phyloP scores from a whole-genome alignment of 2,797 vertebrate genomes.

The Typhlichthys subterraneus region DNA sequence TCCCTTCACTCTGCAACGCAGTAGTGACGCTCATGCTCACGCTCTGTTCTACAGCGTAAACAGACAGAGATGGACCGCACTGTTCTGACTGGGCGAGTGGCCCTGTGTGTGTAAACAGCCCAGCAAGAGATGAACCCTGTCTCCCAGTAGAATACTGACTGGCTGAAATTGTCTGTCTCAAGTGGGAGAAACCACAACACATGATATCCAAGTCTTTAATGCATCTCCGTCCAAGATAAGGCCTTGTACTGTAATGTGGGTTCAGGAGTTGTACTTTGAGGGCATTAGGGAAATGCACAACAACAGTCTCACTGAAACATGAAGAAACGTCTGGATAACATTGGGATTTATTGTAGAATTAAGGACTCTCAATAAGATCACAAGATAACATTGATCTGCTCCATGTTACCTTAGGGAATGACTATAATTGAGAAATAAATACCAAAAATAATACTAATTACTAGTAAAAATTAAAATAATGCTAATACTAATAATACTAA shows the following conservation, averaged over 20 bases:
- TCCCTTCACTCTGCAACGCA: constrained; percentile 36
- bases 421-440: too few species aligned
- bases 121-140: constrained; percentile 65
- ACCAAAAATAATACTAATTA: too few species aligned
- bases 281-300: constrained; percentile 11
- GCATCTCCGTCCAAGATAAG: constrained; percentile 56
- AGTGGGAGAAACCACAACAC: constrained; percentile 32
- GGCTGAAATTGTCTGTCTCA: constrained; percentile 35
- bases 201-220: constrained; percentile 58
- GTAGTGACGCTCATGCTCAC: constrained; percentile 57
- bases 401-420: too few species aligned
- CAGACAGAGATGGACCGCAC: constrained; percentile 61
- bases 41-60: constrained; percentile 57
- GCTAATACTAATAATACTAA: too few species aligned
- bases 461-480: too few species aligned
- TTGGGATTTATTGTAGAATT: constrained; percentile 10
- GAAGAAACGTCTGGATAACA: constrained; percentile 51
- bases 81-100: constrained; percentile 49
- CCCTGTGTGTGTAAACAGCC: constrained; percentile 74
- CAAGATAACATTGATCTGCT: too few species aligned
- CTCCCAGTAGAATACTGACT: constrained; percentile 63
- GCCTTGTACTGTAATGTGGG: constrained; percentile 42
- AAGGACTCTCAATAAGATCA: too few species aligned
- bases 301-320: constrained; percentile 20
- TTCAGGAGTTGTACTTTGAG: background rate